Evolutionary conservation across 2,797 vertebrate species (phyloP).

Genomic region (Pantherophis alleghaniensis): DNA sequence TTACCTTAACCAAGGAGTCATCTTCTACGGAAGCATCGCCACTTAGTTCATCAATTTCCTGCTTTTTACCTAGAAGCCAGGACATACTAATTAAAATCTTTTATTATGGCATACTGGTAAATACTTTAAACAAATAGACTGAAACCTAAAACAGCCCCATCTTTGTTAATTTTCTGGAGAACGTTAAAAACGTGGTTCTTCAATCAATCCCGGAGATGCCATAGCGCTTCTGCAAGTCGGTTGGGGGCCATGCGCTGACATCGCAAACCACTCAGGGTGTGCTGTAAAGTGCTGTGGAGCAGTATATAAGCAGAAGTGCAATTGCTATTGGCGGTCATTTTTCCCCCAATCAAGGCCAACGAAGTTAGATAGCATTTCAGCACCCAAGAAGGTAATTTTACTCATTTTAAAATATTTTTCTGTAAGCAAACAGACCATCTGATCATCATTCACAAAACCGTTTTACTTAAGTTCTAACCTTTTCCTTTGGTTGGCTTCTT

Average conservation of each 20-base stretch:
- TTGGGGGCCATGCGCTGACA: background rate
- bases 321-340: background rate
- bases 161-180: background rate
- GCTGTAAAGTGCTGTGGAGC: background rate
- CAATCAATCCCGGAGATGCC: background rate
- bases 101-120: background rate
- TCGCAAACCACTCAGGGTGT: background rate
- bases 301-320: background rate
- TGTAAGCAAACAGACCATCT: background rate
- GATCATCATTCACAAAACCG: background rate
- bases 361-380: background rate
- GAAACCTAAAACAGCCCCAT: background rate
- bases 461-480: constrained; percentile 74
- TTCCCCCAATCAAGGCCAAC: background rate
- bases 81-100: constrained; percentile 28
- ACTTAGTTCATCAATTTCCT: constrained; percentile 84
- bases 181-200: background rate
- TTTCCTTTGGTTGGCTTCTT: constrained; percentile 88
- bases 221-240: background rate
- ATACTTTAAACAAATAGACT: background rate
- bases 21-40: constrained; percentile 85
- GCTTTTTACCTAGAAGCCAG: constrained; percentile 82
- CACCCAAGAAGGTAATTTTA: background rate
- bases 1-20: constrained; percentile 86
- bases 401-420: background rate